Evolutionary conservation across 2,113 vertebrate species (phyloP).

Genomic region (Pedionomus torquatus): DNA sequence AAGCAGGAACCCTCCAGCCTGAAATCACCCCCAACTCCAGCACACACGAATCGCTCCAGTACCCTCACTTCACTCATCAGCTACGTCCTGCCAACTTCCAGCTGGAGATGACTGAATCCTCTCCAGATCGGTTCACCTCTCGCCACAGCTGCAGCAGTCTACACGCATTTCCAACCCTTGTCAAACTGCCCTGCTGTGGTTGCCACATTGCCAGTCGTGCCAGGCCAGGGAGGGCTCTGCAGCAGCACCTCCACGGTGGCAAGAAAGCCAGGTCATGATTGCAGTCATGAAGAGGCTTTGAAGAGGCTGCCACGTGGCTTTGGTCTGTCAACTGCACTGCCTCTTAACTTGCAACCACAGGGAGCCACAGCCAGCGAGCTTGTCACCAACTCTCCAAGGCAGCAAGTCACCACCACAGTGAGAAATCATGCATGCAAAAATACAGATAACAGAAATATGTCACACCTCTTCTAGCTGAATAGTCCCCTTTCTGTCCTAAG

Average conservation of each 20-base stretch:
- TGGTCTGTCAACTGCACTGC: neutral
- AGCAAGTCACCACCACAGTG: neutral
- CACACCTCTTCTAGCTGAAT: neutral
- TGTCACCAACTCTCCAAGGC: neutral
- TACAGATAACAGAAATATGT: neutral
- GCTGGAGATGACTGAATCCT: neutral
- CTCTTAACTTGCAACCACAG: neutral
- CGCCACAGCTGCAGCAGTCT: constrained; percentile 7
- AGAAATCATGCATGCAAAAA: neutral
- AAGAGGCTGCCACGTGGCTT: neutral
- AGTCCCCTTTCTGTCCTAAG: neutral
- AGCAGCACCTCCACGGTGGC: neutral
- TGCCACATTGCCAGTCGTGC: neutral
- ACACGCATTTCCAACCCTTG: neutral
- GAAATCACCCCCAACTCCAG: neutral
- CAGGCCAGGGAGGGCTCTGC: neutral
- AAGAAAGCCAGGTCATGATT: neutral
- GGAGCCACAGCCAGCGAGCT: neutral
- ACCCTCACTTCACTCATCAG: neutral
- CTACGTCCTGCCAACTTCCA: neutral
- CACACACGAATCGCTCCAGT: neutral
- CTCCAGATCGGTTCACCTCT: neutral
- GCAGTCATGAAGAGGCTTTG: neutral
- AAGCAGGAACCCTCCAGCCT: neutral
- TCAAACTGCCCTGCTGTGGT: neutral